These are phyloP conservation scores for Hypothenemus hampei DNA, from an alignment of 1,140 invertebrate species.

Conservation along the genomic window DNA sequence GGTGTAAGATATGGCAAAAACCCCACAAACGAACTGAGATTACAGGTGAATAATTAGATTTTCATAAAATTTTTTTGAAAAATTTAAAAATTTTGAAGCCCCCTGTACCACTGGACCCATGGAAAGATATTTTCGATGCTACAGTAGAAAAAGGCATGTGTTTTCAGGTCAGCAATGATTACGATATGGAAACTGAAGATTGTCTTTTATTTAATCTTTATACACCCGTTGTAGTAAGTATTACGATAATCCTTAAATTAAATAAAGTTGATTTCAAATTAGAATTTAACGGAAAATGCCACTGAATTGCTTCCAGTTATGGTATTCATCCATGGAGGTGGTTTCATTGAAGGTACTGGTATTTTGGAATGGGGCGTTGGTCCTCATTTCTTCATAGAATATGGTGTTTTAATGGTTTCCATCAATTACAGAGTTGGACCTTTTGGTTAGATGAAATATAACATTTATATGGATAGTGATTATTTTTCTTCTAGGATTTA, in stretches of 20 bases:
- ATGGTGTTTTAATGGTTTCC: constrained; percentile 49
- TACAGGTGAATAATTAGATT: constrained; percentile 11
- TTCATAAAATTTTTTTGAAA: not conserved
- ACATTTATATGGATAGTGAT: too few relatives aligned
- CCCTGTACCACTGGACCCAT: constrained; percentile 23
- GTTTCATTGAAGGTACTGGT: constrained; percentile 54
- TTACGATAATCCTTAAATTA: not conserved
- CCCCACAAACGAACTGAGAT: constrained; percentile 16
- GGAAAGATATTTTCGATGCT: constrained; percentile 28
- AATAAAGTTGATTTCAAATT: not conserved
- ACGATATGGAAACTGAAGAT: constrained; percentile 25
- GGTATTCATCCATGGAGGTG: constrained; percentile 52
- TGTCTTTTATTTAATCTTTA: constrained; percentile 27
- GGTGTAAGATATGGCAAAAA: constrained; percentile 21
- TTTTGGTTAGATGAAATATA: constrained; percentile 45
- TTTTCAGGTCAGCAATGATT: constrained; percentile 16
- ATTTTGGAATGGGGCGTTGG: constrained; percentile 49
- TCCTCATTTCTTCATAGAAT: constrained; percentile 59
- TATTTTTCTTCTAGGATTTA: constrained; percentile 20
- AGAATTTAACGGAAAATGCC: constrained; percentile 12
- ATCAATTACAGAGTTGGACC: constrained; percentile 50
- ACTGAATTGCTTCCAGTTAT: constrained; percentile 18
- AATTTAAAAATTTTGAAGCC: constrained; percentile 22
- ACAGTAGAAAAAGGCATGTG: constrained; percentile 26
- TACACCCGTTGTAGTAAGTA: constrained; percentile 25